A percentile compares a stretch with the other conserved stretches of the same genome.
phyloP scores from a whole-genome alignment of 2,797 vertebrate genomes.

The Peromyscus nudipes region DNA sequence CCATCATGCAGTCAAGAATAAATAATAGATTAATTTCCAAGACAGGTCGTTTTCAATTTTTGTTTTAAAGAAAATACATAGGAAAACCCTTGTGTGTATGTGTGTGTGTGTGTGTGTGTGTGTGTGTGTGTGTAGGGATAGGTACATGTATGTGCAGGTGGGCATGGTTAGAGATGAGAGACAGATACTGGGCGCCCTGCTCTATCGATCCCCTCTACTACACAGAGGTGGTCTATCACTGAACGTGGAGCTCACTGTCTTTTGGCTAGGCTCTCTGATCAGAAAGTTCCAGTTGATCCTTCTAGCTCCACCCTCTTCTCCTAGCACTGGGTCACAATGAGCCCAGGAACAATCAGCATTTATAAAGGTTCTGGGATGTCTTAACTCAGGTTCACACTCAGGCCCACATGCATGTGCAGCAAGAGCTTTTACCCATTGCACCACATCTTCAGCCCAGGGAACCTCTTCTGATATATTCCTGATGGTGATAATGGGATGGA shows the following conservation, averaged over 20 bases:
- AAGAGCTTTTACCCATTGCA: not conserved
- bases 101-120: no score
- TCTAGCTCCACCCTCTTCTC: not conserved
- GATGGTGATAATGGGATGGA: not conserved
- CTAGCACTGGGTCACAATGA: not conserved
- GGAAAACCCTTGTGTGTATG: not conserved
- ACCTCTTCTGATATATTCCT: not conserved
- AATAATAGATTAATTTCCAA: slow-evolving; percentile 18
- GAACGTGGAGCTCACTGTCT: no score
- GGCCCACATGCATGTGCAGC: not conserved
- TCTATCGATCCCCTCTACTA: not conserved
- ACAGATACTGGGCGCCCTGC: no score
- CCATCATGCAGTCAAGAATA: not conserved
- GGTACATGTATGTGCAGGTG: not conserved
- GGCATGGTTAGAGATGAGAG: not conserved
- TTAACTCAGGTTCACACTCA: not conserved
- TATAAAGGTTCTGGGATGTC: not conserved
- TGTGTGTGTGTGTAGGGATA: not conserved
- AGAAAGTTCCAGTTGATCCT: not conserved
- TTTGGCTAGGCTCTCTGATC: not conserved
- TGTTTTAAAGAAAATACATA: not conserved
- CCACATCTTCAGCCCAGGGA: no score
- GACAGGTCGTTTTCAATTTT: not conserved
- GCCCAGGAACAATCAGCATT: not conserved
- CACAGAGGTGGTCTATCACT: not conserved